Evolutionary conservation across 2,113 vertebrate species (phyloP), one percentile per base, ranked within the genome.

Genomic region (Morone chrysops): DNA sequence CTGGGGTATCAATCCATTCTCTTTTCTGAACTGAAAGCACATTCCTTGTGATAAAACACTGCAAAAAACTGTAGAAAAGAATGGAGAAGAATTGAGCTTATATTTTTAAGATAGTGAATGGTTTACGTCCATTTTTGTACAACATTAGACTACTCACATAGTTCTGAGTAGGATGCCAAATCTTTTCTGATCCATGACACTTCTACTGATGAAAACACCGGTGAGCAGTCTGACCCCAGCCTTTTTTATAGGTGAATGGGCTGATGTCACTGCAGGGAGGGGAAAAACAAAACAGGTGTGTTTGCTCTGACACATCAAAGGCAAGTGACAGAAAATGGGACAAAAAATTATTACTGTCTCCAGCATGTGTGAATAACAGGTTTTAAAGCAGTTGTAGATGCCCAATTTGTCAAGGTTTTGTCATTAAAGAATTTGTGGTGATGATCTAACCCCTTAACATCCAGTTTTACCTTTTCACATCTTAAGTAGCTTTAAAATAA

Each of bases 291-390:
- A 16, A 59, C 92, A 93, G 84, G 86, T 93, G 93, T 90, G 88
- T 93, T 93, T 92, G 76, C 70, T 75, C 78, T 84, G 47, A 36
- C 69, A 62, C 54, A 59, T 89, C 56, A 79, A 86, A 87, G n/a
- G 22, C 41, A 79, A 57, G 45, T 77, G 76, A 18, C 59, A 78
- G 56, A 51, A 75, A 59, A 47, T 40, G 85, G 78, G 20, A 70
- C 40, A 90, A 67, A 76, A 47, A 80, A 67, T 57, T 41, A 85
- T 65, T 20, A 82, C 17, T 65, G 62, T 70, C 7, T 68, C 41
- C 13, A 51, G 62, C 13, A 20, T 11, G 43, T 72, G 60, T 79
- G 74, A 76, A 72, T 56, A 71, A 60, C 2, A 47, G 40, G 17
- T 6, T 36, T 51, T 12, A 57, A 68, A 22, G 43, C 41, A 69